Base-by-base conservation (phyloP, 2,113 vertebrate species). In the Epinephelus lanceolatus region DNA sequence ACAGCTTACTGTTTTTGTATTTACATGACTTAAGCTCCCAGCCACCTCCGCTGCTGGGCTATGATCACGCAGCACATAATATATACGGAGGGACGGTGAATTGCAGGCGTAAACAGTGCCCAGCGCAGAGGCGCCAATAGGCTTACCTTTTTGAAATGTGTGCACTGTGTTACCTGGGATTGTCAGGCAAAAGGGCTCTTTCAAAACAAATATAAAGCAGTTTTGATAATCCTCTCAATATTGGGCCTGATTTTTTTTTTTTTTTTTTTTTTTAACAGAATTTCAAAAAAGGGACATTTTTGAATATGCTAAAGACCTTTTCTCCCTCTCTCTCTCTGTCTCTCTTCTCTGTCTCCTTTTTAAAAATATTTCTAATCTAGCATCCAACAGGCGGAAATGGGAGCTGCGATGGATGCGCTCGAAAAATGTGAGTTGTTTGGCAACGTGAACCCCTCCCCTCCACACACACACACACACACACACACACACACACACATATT, bases 381-480 rank as follows among this genome's bases (percentile, higher is more conserved):
- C 86, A 99, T 99, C 95, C 98, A 99, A 86, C 98, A 99, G 95
- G 98, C 98, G 0, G 98, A 99, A 95, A 99, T 99, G 98, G 97
- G 98, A 94, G 98, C 98, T 30, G 98, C 98, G 56, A 99, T 99
- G 98, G 98, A 99, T 9, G 98, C 98, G 0, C 96, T 99, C 49
- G 98, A 99, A 83, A 99, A 99, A 98, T 99, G 98, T 99, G 95
- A 98, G 98, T 92, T 61, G 77, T 83, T 84, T 81, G 63, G 69
- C 55, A 76, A 59, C 71, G 42, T 56, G 15, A 23, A 65, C 18
- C 10, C 68, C 12, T 52, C 15, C 65, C 2, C 23, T 9, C 1
- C 78, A 37, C 70, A 37, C 45, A 23, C 71, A 51, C 57, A 60
- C 25, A 25, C 25, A 25, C 78, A 37, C 71, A 51, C n/a, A n/a